Evolutionary conservation across 2,888 invertebrate species (phyloP).

Genomic region (Notodonta dromedarius): DNA sequence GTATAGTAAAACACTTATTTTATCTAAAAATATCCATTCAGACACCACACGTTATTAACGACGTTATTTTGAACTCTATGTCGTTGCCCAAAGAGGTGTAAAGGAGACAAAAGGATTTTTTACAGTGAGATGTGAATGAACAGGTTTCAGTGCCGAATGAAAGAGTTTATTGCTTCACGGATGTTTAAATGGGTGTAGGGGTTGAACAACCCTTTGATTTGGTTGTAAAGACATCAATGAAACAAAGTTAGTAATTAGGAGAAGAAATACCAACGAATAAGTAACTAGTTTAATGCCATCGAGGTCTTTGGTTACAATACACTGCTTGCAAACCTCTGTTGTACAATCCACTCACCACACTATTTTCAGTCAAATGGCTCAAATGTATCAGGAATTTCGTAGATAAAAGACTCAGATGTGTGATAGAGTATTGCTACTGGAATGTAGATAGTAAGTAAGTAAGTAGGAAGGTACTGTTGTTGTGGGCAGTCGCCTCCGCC

Average conservation of each 20-base stretch:
- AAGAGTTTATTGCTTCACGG: constrained; percentile 8
- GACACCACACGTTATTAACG: constrained; percentile 10
- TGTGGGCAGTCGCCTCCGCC: too few species aligned
- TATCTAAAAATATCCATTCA: constrained; percentile 41
- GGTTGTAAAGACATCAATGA: neutral
- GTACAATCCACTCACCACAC: too few species aligned
- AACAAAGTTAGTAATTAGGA: neutral
- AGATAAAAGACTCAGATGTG: too few species aligned
- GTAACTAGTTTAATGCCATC: too few species aligned
- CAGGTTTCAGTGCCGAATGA: constrained; percentile 19
- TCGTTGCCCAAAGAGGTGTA: constrained; percentile 9
- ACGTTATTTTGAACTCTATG: constrained; percentile 20
- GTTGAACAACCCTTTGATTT: constrained; percentile 2
- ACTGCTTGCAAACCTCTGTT: too few species aligned
- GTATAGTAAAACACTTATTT: constrained; percentile 28
- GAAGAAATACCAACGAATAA: too few species aligned
- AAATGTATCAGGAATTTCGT: too few species aligned
- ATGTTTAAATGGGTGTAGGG: constrained; percentile 1
- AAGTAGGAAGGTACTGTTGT: too few species aligned
- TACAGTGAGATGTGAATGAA: constrained; percentile 20
- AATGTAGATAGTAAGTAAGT: too few species aligned
- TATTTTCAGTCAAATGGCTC: too few species aligned
- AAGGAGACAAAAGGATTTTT: constrained; percentile 13
- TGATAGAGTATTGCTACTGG: too few species aligned
- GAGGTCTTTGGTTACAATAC: too few species aligned